Conservation (phyloP, 1,140 invertebrate species). For the Hermatobates lingyangjiaoensis region DNA sequence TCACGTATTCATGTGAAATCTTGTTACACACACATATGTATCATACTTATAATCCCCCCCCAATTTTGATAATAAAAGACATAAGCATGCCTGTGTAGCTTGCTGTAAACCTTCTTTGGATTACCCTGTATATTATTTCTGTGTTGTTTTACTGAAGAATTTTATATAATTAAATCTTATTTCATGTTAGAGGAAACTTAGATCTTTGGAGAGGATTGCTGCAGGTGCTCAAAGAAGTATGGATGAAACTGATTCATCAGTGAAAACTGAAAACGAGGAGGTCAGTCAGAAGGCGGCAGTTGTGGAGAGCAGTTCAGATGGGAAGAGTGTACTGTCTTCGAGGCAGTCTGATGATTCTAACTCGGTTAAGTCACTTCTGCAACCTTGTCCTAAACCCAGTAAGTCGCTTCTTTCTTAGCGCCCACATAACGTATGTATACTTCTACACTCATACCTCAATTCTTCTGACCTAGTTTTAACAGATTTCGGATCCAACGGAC, state of each 20-base stretch:
- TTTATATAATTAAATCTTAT: constrained; percentile 2
- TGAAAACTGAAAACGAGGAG: neutral
- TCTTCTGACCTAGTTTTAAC: too few relatives aligned
- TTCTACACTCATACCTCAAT: neutral
- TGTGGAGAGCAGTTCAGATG: neutral
- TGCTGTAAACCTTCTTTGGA: neutral
- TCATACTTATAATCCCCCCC: too few relatives aligned
- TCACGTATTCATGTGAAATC: too few relatives aligned
- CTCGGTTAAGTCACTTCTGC: neutral
- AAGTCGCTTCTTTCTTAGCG: neutral
- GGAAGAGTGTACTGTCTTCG: neutral
- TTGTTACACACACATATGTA: too few relatives aligned
- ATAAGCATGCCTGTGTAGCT: too few relatives aligned
- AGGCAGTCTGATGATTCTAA: neutral
- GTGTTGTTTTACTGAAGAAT: neutral
- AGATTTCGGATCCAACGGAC: too few relatives aligned
- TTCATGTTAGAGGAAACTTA: constrained; percentile 40
- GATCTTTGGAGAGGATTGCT: constrained; percentile 44
- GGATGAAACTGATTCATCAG: constrained; percentile 15
- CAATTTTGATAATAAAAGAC: too few relatives aligned
- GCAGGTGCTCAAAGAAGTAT: constrained; percentile 23
- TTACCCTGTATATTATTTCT: neutral
- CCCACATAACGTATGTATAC: neutral
- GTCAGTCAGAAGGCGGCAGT: neutral
- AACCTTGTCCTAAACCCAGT: neutral